phyloP scores from a whole-genome alignment of 1,140 invertebrate genomes.

The Antheraea pernyi region DNA sequence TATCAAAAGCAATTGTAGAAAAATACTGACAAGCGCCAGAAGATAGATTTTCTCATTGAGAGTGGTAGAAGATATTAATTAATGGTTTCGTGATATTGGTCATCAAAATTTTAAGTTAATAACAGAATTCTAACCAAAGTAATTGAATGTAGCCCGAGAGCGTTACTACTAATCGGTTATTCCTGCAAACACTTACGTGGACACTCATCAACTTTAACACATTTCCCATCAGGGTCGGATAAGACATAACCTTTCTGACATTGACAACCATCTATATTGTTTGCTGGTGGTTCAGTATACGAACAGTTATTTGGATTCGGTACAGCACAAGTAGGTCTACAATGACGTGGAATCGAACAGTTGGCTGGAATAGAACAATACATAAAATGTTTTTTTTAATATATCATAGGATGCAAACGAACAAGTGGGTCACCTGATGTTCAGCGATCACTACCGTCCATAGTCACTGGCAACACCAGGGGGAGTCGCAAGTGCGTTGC shows the following conservation, averaged over 20 bases:
- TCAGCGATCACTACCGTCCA: too few relatives aligned
- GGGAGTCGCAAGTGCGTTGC: too few relatives aligned
- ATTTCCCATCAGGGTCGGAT: constrained; percentile 18
- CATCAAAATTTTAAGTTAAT: neutral
- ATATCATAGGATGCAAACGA: too few relatives aligned
- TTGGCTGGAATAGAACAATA: constrained; percentile 1
- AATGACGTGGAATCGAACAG: constrained; percentile 12
- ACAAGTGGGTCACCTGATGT: too few relatives aligned
- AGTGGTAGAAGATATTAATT: neutral
- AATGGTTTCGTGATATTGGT: neutral
- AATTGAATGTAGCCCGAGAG: neutral
- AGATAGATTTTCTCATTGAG: too few relatives aligned
- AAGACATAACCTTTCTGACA: constrained; percentile 22
- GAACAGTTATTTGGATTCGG: constrained; percentile 18
- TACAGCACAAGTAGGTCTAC: constrained; percentile 17
- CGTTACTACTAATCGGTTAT: neutral
- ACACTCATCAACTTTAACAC: constrained; percentile 22
- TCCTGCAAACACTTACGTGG: constrained; percentile 19
- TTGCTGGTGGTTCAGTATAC: neutral
- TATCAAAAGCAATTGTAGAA: too few relatives aligned
- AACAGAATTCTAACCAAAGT: neutral
- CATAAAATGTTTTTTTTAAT: too few relatives aligned
- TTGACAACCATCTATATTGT: constrained; percentile 11
- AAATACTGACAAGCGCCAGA: too few relatives aligned
- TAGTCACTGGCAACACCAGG: too few relatives aligned